phyloP scores from a whole-genome alignment of 2,797 vertebrate species.

The Dromococcyx pavoninus region DNA sequence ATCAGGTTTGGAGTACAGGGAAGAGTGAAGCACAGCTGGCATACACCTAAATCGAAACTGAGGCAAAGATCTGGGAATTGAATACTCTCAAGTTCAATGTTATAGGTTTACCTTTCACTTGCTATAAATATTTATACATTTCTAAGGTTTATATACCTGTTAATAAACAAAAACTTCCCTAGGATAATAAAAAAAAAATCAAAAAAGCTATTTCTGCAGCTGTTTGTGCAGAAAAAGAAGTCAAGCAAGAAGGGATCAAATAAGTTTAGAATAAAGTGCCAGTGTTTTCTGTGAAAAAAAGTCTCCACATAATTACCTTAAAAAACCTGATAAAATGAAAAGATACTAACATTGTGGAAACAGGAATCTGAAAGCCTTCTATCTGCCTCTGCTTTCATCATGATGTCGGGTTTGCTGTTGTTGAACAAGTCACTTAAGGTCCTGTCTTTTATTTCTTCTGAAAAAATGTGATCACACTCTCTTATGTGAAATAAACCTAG shows the following conservation, averaged over 20 bases:
- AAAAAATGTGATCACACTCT: neutral
- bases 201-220: neutral
- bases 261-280: neutral
- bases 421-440: neutral
- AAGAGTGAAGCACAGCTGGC: neutral
- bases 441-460: neutral
- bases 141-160: neutral
- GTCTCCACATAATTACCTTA: neutral
- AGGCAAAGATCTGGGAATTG: neutral
- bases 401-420: neutral
- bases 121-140: neutral
- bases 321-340: neutral
- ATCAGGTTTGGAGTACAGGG: neutral
- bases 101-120: neutral
- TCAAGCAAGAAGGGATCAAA: neutral
- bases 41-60: neutral
- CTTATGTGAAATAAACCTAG: neutral
- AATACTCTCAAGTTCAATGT: neutral
- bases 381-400: neutral
- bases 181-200: neutral
- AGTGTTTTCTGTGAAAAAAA: neutral
- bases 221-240: neutral
- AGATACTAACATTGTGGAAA: neutral
- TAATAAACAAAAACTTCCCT: neutral
- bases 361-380: neutral